phyloP scores from a whole-genome alignment of 2,888 invertebrate genomes.

The Agrochola macilenta region DNA sequence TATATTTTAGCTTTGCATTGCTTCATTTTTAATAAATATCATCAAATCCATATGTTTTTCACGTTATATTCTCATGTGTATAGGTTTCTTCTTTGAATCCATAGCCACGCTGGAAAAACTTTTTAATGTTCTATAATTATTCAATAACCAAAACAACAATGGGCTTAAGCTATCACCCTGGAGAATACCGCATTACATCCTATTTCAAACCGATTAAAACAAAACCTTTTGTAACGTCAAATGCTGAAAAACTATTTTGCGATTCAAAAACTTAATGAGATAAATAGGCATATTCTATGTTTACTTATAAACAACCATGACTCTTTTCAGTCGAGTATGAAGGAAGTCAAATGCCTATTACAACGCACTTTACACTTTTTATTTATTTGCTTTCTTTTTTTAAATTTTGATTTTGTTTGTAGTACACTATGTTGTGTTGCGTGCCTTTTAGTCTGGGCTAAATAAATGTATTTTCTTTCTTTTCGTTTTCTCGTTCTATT shows the following conservation, averaged over 20 bases:
- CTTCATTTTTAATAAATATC: neutral
- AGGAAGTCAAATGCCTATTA: slow-evolving; percentile 1
- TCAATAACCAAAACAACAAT: neutral
- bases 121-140: neutral
- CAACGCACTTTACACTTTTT: too few relatives aligned
- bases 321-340: neutral
- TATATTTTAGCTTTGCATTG: neutral
- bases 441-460: too few relatives aligned
- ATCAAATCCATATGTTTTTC: neutral
- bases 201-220: neutral
- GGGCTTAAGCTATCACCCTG: neutral
- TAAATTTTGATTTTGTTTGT: too few relatives aligned
- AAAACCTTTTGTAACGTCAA: too few relatives aligned
- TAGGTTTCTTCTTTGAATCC: neutral
- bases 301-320: neutral
- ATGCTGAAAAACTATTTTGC: neutral
- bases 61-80: neutral
- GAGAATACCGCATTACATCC: neutral
- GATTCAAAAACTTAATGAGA: neutral
- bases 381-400: too few relatives aligned
- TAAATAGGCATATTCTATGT: neutral
- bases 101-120: neutral
- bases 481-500: too few relatives aligned
- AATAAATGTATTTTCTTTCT: too few relatives aligned
- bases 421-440: too few relatives aligned